Conservation (phyloP, 2,888 invertebrate genomes). For the Calameuta idolon region DNA sequence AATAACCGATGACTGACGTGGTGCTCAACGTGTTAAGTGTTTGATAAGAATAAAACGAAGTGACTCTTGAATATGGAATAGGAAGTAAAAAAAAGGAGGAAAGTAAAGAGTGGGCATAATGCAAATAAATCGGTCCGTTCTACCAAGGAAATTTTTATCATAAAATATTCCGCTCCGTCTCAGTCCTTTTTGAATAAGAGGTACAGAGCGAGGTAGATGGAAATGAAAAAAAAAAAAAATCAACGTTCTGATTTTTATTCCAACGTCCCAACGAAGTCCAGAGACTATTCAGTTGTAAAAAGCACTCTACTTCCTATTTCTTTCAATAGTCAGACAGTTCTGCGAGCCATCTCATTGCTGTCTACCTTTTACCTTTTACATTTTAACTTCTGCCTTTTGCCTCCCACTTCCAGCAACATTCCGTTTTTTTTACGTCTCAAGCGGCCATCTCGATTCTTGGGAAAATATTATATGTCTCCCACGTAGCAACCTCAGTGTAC, state of each 20-base stretch:
- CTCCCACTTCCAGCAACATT: background rate
- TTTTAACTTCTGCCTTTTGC: background rate
- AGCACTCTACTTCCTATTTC: background rate
- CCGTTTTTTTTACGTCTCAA: background rate
- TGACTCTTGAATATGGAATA: background rate
- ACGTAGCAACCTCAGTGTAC: background rate
- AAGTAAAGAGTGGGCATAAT: background rate
- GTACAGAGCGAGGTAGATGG: background rate
- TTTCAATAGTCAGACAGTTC: background rate
- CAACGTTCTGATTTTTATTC: background rate
- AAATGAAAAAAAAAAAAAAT: background rate
- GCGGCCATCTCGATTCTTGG: background rate
- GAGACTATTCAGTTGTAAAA: background rate
- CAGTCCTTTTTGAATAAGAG: background rate
- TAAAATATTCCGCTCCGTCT: background rate
- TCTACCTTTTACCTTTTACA: background rate
- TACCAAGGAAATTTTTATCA: background rate
- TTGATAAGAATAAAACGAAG: background rate
- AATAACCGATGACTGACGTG: too few relatives aligned
- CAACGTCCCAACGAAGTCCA: background rate
- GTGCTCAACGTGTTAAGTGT: background rate
- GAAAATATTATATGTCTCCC: background rate
- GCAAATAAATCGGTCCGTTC: background rate
- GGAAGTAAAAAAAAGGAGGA: background rate
- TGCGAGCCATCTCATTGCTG: background rate